Conservation (phyloP, 2,113 vertebrate genomes). For the Haplochromis vanheusdeni region DNA sequence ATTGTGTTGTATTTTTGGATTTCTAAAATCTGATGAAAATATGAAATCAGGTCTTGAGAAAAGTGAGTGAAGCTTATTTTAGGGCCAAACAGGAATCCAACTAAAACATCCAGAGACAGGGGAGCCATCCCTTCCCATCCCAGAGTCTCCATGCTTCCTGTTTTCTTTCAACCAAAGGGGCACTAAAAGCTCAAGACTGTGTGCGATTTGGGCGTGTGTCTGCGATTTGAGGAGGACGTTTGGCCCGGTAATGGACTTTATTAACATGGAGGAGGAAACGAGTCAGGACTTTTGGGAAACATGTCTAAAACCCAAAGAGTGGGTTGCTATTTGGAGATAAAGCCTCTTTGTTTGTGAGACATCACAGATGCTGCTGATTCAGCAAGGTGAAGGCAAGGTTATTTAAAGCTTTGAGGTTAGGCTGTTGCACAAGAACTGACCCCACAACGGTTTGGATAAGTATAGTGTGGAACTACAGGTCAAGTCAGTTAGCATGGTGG, state of each 20-base stretch:
- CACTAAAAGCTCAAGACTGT: neutral
- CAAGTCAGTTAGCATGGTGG: neutral
- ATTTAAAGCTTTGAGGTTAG: conserved; percentile 14
- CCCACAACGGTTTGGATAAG: neutral
- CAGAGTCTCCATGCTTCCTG: conserved; percentile 27
- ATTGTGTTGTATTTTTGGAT: conserved; percentile 3
- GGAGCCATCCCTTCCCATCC: conserved; percentile 25
- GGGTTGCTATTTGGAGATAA: conserved; percentile 31
- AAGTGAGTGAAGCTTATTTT: neutral
- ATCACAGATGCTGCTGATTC: conserved; percentile 24
- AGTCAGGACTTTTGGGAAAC: conserved; percentile 32
- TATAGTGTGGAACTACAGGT: neutral
- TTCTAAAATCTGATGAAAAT: neutral
- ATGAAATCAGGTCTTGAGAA: neutral
- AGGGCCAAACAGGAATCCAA: conserved; percentile 13
- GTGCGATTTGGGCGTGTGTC: neutral
- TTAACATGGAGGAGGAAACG: conserved; percentile 43
- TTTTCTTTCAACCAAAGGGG: conserved; percentile 28
- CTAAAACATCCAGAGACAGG: conserved; percentile 31
- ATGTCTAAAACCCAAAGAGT: conserved; percentile 36
- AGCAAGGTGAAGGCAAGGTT: neutral
- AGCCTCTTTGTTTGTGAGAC: conserved; percentile 30
- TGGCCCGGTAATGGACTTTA: conserved; percentile 37
- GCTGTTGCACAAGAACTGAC: neutral
- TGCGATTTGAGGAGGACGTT: conserved; percentile 29